Conservation (phyloP, 2,797 vertebrate species). For the Eidolon dupreanum region DNA sequence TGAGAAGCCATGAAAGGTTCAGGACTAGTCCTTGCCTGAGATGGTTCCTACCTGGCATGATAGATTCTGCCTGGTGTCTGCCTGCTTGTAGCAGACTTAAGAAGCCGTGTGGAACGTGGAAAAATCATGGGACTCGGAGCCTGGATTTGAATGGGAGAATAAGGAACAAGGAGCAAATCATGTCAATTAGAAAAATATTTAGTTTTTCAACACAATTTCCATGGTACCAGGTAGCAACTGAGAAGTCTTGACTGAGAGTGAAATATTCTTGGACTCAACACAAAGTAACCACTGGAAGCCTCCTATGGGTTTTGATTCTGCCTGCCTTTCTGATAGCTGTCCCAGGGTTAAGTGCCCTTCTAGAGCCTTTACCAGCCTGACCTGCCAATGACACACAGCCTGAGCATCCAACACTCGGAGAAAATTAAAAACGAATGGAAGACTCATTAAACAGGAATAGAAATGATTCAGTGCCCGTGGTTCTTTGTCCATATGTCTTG, state of each 20-base stretch:
- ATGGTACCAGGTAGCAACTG: neutral
- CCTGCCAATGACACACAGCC: neutral
- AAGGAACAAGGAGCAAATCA: neutral
- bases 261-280: neutral
- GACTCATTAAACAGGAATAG: neutral
- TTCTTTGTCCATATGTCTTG: neutral
- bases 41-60: neutral
- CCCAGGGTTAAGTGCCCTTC: neutral
- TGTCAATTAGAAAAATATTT: neutral
- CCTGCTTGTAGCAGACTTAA: neutral
- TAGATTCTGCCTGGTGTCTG: neutral
- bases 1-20: neutral
- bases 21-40: neutral
- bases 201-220: neutral
- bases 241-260: neutral
- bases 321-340: neutral
- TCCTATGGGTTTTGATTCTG: neutral
- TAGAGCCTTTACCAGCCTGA: neutral
- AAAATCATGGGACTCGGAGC: neutral
- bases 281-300: neutral
- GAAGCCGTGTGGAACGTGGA: neutral
- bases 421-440: conserved; percentile 46
- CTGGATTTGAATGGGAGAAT: neutral
- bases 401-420: neutral
- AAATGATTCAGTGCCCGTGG: neutral